Base-by-base conservation (phyloP, 2,797 vertebrate species). In the Microcaecilia unicolor region DNA sequence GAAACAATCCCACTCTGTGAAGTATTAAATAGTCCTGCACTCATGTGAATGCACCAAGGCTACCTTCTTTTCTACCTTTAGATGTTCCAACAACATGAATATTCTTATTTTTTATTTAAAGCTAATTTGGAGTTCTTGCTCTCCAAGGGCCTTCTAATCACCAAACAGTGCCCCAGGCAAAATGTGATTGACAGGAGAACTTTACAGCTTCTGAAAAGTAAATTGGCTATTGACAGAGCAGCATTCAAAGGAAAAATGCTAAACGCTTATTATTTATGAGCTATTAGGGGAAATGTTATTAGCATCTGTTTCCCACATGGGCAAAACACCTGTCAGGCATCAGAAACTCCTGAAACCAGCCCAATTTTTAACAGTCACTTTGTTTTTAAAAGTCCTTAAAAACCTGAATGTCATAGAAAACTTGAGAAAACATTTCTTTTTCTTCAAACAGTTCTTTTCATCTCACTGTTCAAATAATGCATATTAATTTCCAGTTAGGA, bases 71-170 rank as follows among this genome's bases (percentile, higher is more conserved):
- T 87, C 87, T 83, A 88, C 88, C 89, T 88, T n/a, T 93, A 88
- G 94, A 90, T 93, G 93, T 91, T 91, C 90, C 83, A 74, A 80
- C 75, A 79, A 84, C 90, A 93, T 94, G 92, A 95, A 93, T 93
- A 92, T 94, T 93, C 77, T 76, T 74, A 86, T 89, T 89, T 83
- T 91, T 93, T 93, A 92, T 95, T 97, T 90, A 95, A 91, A 92
- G 87, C 89, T 93, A 92, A 95, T 93, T 92, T 93, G 86, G 90
- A 90, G 91, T 85, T 88, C 82, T 88, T 74, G 4, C 86, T 93
- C 92, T 95, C 94, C 72, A 76, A 79, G 93, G 92, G 90, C 81
- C 85, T 91, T 95, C 92, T 96, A 91, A 96, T 97, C 93, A 93
- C 84, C 86, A 84, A 80, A 89, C 88, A 91, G 81, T 71, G 92